Percentiles rank a stretch among this genome's conserved stretches.
phyloP scores from a whole-genome alignment of 2,113 vertebrate species.

The Gnathonemus longibarbis region DNA sequence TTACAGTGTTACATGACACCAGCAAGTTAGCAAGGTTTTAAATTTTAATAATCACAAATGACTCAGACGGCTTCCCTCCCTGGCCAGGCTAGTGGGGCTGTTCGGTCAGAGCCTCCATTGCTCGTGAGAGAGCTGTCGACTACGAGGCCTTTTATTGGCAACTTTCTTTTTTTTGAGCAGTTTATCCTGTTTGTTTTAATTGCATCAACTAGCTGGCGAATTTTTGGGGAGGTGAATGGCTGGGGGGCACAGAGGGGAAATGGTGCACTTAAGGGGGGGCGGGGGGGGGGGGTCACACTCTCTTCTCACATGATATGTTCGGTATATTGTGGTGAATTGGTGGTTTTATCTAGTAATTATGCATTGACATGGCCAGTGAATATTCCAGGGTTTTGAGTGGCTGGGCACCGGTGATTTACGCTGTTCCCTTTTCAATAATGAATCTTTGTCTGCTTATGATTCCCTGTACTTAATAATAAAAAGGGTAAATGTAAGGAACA shows the following conservation, averaged over 20 bases:
- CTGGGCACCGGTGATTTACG: neutral
- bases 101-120: neutral
- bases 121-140: neutral
- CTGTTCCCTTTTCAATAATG: neutral
- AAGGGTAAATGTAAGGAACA: neutral
- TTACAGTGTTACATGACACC: neutral
- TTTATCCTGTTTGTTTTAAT: neutral
- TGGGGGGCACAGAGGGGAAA: neutral
- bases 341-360: neutral
- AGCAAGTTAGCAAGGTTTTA: neutral
- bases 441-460: neutral
- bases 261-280: neutral
- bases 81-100: neutral
- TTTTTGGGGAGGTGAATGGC: neutral
- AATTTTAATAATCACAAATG: neutral
- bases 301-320: neutral
- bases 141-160: neutral
- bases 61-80: neutral
- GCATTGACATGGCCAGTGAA: neutral
- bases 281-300: neutral
- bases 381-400: neutral
- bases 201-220: neutral
- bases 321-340: neutral
- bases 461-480: neutral
- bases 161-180: neutral